Evolutionary conservation across 2,797 vertebrate genomes (phyloP), one percentile per base, ranked within the genome.

Genomic region (Sorex maritimensis): DNA sequence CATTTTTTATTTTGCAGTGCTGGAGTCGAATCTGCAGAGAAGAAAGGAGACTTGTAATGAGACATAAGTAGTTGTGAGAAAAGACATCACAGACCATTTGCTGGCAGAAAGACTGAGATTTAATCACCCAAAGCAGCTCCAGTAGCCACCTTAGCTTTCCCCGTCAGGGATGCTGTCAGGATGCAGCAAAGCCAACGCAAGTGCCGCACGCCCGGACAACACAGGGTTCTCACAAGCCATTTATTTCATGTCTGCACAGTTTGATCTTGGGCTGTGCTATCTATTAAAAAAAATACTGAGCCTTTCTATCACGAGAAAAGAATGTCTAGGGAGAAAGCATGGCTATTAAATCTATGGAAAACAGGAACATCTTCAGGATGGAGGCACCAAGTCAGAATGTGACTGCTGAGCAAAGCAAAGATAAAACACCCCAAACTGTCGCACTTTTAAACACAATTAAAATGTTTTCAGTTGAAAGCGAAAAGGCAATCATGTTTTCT

Each of bases 21-120:
- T 91, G 68, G 92, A 95, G 87, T 85, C 38, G 15, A 93, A 88
- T 90, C 84, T 93, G 91, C 28, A 82, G 2, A 90, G 85, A 90
- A 97, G 92, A 52, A 77, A 86, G 86, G 92, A 87, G 93, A 83
- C 75, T 97, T 97, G n/a, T 94, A 98, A 97, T 96, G 95, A 98
- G 92, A 96, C 94, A 67, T 97, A 97, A 98, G 95, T 94, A 96
- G 95, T 91, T 97, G 96, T 96, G 95, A 97, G 93, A 97, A 95
- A 97, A 97, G 93, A 95, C 92, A 96, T 97, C 94, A 94, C 73
- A 96, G 95, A 87, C 92, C 88, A 95, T 97, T 98, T 97, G 92
- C 96, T 97, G 94, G 96, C 94, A 92, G 94, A 91, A 96, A 96
- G 85, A 94, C 87, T 92, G 96, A 97, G 95, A 97, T 96, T 97